Evolutionary conservation across 2,888 invertebrate species (phyloP).

Genomic region (Chalcosyrphus nemorum): DNA sequence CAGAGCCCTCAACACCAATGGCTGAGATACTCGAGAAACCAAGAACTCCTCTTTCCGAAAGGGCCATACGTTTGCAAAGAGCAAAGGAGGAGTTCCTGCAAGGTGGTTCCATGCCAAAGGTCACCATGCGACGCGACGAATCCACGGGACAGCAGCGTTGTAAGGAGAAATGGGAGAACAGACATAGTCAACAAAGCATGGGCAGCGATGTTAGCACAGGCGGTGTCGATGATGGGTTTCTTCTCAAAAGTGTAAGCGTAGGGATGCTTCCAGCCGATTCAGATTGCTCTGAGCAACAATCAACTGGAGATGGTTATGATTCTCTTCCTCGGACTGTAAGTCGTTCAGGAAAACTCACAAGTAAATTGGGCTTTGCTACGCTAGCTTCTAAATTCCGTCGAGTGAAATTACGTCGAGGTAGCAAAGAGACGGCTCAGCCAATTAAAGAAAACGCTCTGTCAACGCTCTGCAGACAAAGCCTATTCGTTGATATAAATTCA

Average conservation of each 20-base stretch:
- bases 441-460: constrained; percentile 85
- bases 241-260: constrained; percentile 89
- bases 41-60: constrained; percentile 80
- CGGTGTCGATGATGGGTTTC: constrained; percentile 80
- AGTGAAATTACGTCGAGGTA: constrained; percentile 82
- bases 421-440: constrained; percentile 77
- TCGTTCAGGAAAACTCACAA: constrained; percentile 79
- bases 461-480: constrained; percentile 88
- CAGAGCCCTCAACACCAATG: constrained; percentile 75
- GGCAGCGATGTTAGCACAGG: constrained; percentile 84
- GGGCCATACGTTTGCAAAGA: constrained; percentile 85
- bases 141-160: constrained; percentile 53
- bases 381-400: constrained; percentile 85
- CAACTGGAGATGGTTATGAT: constrained; percentile 83
- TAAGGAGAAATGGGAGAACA: constrained; percentile 74
- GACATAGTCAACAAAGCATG: constrained; percentile 85
- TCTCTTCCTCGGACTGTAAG: constrained; percentile 83
- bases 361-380: constrained; percentile 83
- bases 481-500: constrained; percentile 85
- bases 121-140: constrained; percentile 74
- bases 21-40: constrained; percentile 75
- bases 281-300: constrained; percentile 77
- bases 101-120: constrained; percentile 75
- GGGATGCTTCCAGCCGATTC: constrained; percentile 86
- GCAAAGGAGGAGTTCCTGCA: constrained; percentile 89